Conservation (phyloP, 2,888 invertebrate genomes). For the Blastobasis adustella region DNA sequence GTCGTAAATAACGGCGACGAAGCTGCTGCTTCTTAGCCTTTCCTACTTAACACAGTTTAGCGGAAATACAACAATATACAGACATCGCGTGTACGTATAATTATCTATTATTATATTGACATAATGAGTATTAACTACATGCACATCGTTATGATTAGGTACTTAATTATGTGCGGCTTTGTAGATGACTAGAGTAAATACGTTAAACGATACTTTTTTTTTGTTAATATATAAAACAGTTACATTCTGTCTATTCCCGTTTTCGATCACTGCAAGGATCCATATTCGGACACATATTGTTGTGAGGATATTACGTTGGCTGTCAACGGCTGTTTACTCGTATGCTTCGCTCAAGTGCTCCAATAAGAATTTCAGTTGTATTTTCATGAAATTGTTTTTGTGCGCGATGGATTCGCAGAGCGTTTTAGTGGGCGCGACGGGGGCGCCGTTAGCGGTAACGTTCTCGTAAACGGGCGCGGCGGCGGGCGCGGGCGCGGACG, state of each 20-base stretch:
- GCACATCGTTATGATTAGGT: constrained; percentile 52
- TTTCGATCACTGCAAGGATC: constrained; percentile 76
- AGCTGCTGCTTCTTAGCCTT: not conserved
- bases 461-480: constrained; percentile 49
- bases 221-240: constrained; percentile 54
- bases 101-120: constrained; percentile 42
- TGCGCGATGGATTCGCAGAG: constrained; percentile 68
- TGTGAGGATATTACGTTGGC: constrained; percentile 65
- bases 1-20: too few relatives aligned
- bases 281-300: constrained; percentile 63
- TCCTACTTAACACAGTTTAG: constrained; percentile 36
- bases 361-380: constrained; percentile 75
- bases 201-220: constrained; percentile 43
- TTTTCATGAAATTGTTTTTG: constrained; percentile 66
- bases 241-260: constrained; percentile 54
- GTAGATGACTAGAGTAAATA: constrained; percentile 73
- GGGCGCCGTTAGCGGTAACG: constrained; percentile 62
- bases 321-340: constrained; percentile 64
- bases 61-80: constrained; percentile 40
- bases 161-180: constrained; percentile 66
- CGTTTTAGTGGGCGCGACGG: constrained; percentile 59
- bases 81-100: constrained; percentile 43
- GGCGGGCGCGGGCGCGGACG: constrained; percentile 24
- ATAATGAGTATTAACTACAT: constrained; percentile 65
- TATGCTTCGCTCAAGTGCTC: constrained; percentile 80